These are phyloP conservation scores for Lottia gigantea DNA, from an alignment of 2,888 invertebrate genomes.

Conservation along the genomic window DNA sequence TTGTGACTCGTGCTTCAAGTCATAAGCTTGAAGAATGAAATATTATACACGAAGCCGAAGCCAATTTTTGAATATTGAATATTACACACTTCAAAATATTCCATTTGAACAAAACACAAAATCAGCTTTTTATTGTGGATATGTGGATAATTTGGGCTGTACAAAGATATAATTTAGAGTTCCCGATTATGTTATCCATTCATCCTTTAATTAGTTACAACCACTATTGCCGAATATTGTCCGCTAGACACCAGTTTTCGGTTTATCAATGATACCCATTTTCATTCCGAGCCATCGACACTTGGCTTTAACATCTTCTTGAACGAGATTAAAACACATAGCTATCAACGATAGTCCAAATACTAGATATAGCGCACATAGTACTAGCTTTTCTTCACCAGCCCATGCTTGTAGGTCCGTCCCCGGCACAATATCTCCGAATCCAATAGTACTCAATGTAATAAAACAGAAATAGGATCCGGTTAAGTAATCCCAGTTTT, in stretches of 20 bases:
- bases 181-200: no score
- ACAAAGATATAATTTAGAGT: no score
- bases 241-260: constrained; percentile 17
- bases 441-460: constrained; percentile 67
- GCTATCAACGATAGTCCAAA: constrained; percentile 70
- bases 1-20: no score
- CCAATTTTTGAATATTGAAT: no score
- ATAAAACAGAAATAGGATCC: constrained; percentile 68
- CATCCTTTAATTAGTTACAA: no score
- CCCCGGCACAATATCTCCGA: constrained; percentile 64
- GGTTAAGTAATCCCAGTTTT: constrained; percentile 60
- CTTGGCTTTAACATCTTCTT: constrained; percentile 68
- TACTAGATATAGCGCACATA: constrained; percentile 67
- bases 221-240: no score
- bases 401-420: constrained; percentile 57
- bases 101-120: no score
- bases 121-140: no score
- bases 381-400: constrained; percentile 60
- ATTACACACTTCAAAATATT: no score
- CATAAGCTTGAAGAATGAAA: no score
- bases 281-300: constrained; percentile 66
- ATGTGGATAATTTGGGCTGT: no score
- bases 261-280: constrained; percentile 64
- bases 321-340: constrained; percentile 70
- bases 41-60: no score